Conservation (phyloP, 92 coral and sea anemone species). For the Scolanthus callimorphus region DNA sequence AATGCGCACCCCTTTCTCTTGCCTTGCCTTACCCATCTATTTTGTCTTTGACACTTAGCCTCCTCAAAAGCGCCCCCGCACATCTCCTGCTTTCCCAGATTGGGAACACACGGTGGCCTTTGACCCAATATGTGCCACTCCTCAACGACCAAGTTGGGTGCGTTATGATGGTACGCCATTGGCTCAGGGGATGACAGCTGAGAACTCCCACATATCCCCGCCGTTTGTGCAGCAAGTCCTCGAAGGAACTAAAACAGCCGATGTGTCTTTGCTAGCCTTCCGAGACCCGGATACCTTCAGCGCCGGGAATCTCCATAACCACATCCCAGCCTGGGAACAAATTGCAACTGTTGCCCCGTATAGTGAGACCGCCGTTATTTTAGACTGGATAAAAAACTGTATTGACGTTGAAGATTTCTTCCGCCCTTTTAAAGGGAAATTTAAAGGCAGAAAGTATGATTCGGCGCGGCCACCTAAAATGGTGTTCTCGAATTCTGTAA, state of each 20-base stretch:
- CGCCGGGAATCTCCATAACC: slow-evolving; percentile 15
- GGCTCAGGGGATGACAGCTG: not conserved
- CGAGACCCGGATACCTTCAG: slow-evolving; percentile 6
- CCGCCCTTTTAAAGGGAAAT: slow-evolving; percentile 32
- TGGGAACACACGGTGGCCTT: too few species aligned
- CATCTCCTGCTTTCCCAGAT: too few species aligned
- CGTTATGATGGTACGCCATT: not conserved
- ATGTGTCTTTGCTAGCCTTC: too few species aligned
- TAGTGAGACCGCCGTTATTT: not conserved
- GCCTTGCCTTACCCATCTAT: not conserved
- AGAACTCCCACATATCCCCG: slow-evolving; percentile 3
- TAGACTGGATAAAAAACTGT: not conserved
- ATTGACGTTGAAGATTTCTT: slow-evolving; percentile 14
- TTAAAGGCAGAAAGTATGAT: slow-evolving; percentile 25
- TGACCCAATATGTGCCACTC: not conserved
- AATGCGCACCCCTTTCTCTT: too few species aligned
- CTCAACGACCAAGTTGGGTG: not conserved
- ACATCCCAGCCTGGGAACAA: not conserved
- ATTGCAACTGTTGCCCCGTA: slow-evolving; percentile 1
- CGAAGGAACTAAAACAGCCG: too few species aligned
- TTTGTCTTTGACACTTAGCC: not conserved
- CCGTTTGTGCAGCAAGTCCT: not conserved
- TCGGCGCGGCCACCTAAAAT: too few species aligned
- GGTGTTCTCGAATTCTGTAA: too few species aligned
- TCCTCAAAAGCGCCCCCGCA: too few species aligned